Percentiles rank a stretch among this genome's conserved stretches.
Conservation (phyloP, 2,888 invertebrate species). For the Hydriomena furcata region DNA sequence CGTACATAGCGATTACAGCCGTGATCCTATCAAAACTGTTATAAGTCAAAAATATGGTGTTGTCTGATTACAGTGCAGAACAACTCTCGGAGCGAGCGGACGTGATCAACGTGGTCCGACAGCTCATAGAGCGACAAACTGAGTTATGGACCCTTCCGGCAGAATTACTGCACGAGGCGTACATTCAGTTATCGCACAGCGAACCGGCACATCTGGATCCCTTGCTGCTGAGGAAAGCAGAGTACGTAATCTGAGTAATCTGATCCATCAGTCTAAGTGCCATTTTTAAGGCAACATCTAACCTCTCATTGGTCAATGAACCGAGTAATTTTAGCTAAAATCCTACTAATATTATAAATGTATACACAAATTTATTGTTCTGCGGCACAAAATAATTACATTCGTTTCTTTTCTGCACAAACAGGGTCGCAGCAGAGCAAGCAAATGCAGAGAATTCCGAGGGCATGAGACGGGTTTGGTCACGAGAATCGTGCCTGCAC, state of each 20-base stretch:
- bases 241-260: conserved; percentile 70
- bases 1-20: too few relatives aligned
- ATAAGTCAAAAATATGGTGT: too few relatives aligned
- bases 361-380: too few relatives aligned
- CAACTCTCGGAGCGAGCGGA: conserved; percentile 92
- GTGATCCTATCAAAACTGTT: too few relatives aligned
- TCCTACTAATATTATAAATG: conserved; percentile 22
- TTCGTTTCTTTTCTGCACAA: too few relatives aligned
- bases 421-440: conserved; percentile 40
- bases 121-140: conserved; percentile 85
- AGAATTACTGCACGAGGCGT: conserved; percentile 93
- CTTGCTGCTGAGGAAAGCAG: conserved; percentile 79
- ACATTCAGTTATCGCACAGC: conserved; percentile 92
- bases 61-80: conserved; percentile 76
- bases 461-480: conserved; percentile 83
- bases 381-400: too few relatives aligned
- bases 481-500: conserved; percentile 90
- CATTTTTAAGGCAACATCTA: too few relatives aligned
- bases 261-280: too few relatives aligned
- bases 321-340: too few relatives aligned
- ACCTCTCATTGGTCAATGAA: too few relatives aligned
- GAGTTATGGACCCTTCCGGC: conserved; percentile 87
- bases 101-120: conserved; percentile 94
- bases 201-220: conserved; percentile 92
- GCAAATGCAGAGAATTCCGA: conserved; percentile 41